These are phyloP conservation scores for Tribolium castaneum DNA, from an alignment of 1,140 invertebrate species.

Conservation along the genomic window DNA sequence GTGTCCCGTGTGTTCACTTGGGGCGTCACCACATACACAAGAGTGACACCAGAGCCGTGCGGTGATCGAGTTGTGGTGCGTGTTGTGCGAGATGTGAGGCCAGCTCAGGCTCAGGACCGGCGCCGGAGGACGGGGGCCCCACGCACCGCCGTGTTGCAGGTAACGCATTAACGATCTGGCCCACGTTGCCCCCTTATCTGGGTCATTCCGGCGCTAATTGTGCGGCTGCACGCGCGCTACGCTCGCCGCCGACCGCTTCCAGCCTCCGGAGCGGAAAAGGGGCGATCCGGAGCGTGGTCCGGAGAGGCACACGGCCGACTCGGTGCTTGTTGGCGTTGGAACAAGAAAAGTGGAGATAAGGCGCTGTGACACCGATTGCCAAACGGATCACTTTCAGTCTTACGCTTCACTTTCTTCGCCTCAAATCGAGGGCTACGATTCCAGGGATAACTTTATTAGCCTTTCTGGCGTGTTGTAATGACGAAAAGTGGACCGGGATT, in stretches of 20 bases:
- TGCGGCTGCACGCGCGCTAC: not conserved
- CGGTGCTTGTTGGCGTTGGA: not conserved
- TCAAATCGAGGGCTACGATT: not conserved
- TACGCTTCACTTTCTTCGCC: not conserved
- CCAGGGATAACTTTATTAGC: not conserved
- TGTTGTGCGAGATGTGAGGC: conserved; percentile 50
- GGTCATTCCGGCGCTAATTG: not conserved
- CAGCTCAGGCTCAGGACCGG: conserved; percentile 7
- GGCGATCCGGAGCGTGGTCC: not conserved
- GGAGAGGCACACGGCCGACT: not conserved
- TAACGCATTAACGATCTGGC: conserved; percentile 23
- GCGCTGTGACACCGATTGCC: not conserved
- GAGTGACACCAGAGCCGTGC: conserved; percentile 34
- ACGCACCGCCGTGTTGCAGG: conserved; percentile 27
- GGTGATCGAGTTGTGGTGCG: conserved; percentile 44
- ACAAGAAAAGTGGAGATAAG: not conserved
- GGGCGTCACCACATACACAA: conserved; percentile 57
- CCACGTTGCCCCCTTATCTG: conserved; percentile 14
- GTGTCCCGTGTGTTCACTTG: conserved; percentile 58
- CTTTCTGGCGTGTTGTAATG: too few species aligned
- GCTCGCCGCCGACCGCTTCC: not conserved
- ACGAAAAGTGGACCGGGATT: too few species aligned
- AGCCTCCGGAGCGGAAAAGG: not conserved
- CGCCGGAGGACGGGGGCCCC: conserved; percentile 22
- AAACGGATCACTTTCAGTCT: not conserved